phyloP scores from a whole-genome alignment of 2,888 invertebrate genomes.

The Chymomyza fuscimana region DNA sequence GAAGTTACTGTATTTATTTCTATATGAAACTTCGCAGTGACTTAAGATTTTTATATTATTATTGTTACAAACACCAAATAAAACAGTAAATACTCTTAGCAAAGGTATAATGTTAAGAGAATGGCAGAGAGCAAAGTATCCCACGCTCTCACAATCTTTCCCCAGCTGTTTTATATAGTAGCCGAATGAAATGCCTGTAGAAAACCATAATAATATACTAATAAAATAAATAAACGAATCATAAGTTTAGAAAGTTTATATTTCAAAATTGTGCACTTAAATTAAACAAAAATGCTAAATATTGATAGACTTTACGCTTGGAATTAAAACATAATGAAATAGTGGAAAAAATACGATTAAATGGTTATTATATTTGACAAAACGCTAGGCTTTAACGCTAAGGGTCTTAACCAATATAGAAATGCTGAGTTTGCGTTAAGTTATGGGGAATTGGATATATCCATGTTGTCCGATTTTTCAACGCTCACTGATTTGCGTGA shows the following conservation, averaged over 20 bases:
- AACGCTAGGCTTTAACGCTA: background rate
- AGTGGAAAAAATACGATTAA: background rate
- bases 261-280: conserved; percentile 4
- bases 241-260: background rate
- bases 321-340: background rate
- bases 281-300: conserved; percentile 10
- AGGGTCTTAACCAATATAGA: background rate
- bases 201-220: background rate
- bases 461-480: conserved; percentile 87
- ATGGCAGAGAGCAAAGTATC: too few relatives aligned
- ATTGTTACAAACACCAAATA: too few relatives aligned
- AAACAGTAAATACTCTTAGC: too few relatives aligned
- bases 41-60: too few relatives aligned
- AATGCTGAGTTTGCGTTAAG: background rate
- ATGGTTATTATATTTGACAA: background rate
- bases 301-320: conserved; percentile 16
- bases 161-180: background rate
- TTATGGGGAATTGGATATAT: conserved; percentile 89
- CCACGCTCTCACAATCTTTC: background rate
- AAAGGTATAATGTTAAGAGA: too few relatives aligned
- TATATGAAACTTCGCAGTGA: too few relatives aligned
- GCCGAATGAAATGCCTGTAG: background rate
- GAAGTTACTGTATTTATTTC: too few relatives aligned
- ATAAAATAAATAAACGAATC: background rate
- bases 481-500: conserved; percentile 81